Percentiles rank a stretch among this genome's conserved stretches.
Conservation (phyloP, 2,888 invertebrate species). For the Drosophila austrosaltans region DNA sequence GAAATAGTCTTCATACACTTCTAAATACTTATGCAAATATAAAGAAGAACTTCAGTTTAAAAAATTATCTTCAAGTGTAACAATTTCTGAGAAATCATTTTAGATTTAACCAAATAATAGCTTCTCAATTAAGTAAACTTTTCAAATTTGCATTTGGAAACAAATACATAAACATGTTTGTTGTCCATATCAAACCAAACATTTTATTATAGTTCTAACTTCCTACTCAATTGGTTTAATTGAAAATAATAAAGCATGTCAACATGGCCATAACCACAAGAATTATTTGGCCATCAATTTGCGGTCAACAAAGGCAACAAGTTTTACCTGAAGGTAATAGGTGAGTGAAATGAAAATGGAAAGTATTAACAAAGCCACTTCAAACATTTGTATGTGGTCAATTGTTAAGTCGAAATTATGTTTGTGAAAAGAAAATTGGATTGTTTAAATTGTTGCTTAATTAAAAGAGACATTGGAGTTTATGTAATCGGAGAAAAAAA, state of each 20-base stretch:
- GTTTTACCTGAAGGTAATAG: slow-evolving; percentile 1
- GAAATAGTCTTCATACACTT: too few relatives aligned
- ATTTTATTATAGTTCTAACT: slow-evolving; percentile 7
- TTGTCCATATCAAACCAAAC: not conserved
- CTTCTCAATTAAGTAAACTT: slow-evolving; percentile 5
- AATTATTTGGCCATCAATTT: slow-evolving; percentile 45
- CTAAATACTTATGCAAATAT: too few relatives aligned
- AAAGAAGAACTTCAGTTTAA: too few relatives aligned
- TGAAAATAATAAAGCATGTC: slow-evolving; percentile 40
- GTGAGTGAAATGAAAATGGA: not conserved
- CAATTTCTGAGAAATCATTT: not conserved
- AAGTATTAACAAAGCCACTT: slow-evolving; percentile 11
- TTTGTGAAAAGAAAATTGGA: not conserved
- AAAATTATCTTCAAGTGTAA: not conserved
- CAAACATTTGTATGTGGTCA: slow-evolving; percentile 18
- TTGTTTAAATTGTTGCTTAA: too few relatives aligned
- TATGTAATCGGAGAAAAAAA: too few relatives aligned
- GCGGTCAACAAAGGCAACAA: slow-evolving; percentile 54
- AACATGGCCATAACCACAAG: slow-evolving; percentile 47
- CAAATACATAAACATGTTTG: not conserved
- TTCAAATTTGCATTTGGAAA: slow-evolving; percentile 1
- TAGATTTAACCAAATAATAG: not conserved
- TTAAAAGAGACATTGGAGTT: too few relatives aligned
- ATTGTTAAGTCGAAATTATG: not conserved
- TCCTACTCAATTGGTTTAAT: slow-evolving; percentile 33